Evolutionary conservation across 2,113 vertebrate genomes (phyloP).

Genomic region (Ahaetulla prasina): DNA sequence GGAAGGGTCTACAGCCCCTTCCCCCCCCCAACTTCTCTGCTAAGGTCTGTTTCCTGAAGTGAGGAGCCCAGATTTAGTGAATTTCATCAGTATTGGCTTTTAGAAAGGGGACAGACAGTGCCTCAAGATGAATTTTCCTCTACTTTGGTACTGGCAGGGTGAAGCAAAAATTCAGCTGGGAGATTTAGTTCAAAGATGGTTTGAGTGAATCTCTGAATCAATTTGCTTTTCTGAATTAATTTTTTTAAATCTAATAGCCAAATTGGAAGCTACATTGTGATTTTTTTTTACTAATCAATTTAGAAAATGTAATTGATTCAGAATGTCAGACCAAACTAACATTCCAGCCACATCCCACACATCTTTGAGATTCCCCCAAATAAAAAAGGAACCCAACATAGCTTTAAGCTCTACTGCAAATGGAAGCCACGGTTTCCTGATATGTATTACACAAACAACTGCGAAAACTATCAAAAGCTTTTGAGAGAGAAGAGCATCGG

Average conservation of each 20-base stretch:
- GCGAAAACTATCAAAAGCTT: not conserved
- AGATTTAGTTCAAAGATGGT: not conserved
- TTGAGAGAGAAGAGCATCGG: not conserved
- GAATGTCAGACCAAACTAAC: not conserved
- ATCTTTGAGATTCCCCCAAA: not conserved
- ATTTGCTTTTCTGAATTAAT: not conserved
- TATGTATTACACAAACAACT: not conserved
- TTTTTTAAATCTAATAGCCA: not conserved
- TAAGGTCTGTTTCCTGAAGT: not conserved
- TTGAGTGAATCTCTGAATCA: not conserved
- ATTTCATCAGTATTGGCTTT: not conserved
- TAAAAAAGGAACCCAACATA: not conserved
- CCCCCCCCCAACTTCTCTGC: not conserved
- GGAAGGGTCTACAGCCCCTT: fast-evolving
- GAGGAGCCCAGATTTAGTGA: not conserved
- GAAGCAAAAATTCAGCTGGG: not conserved
- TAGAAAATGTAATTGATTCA: not conserved
- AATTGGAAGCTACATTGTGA: not conserved
- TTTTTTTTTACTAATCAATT: not conserved
- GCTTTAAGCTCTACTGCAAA: not conserved
- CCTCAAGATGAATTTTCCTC: not conserved
- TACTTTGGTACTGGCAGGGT: not conserved
- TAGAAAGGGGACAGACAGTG: not conserved
- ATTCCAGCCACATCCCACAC: not conserved
- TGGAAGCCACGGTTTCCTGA: not conserved